phyloP scores from a whole-genome alignment of 2,888 invertebrate genomes.

The Metallyticus violacea region DNA sequence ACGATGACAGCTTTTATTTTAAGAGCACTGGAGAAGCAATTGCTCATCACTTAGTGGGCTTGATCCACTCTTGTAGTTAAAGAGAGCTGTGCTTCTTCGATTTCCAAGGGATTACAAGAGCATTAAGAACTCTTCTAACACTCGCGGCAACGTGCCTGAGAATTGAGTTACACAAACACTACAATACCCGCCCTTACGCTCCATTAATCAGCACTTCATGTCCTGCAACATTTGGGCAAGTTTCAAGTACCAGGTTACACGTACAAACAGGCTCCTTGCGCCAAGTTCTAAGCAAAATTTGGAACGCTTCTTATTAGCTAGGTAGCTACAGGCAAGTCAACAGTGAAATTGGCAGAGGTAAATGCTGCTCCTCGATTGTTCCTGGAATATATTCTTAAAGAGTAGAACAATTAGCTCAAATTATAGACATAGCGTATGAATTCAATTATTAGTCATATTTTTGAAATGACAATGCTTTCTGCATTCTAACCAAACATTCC shows the following conservation, averaged over 20 bases:
- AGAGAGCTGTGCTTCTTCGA: not conserved
- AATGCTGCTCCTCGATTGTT: no score
- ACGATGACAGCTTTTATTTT: no score
- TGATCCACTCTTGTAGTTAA: not conserved
- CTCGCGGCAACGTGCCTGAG: not conserved
- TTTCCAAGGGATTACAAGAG: not conserved
- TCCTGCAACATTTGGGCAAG: not conserved
- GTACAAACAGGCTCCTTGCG: not conserved
- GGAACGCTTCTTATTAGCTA: no score
- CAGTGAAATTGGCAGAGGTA: not conserved
- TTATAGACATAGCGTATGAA: no score
- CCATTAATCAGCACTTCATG: not conserved
- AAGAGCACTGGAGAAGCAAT: not conserved
- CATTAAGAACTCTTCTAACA: not conserved
- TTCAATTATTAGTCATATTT: no score
- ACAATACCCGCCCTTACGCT: no score
- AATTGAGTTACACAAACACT: not conserved
- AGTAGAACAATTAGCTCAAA: no score
- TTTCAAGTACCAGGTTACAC: not conserved
- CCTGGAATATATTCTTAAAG: no score
- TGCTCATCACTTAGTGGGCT: not conserved
- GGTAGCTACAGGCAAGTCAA: conserved; percentile 36
- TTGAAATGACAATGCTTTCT: no score
- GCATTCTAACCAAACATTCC: no score
- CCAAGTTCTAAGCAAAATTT: not conserved